Percentiles rank a stretch among this genome's conserved stretches.
These are phyloP conservation scores for Pseudochaenichthys georgianus DNA, from an alignment of 2,797 vertebrate genomes.

Conservation along the genomic window DNA sequence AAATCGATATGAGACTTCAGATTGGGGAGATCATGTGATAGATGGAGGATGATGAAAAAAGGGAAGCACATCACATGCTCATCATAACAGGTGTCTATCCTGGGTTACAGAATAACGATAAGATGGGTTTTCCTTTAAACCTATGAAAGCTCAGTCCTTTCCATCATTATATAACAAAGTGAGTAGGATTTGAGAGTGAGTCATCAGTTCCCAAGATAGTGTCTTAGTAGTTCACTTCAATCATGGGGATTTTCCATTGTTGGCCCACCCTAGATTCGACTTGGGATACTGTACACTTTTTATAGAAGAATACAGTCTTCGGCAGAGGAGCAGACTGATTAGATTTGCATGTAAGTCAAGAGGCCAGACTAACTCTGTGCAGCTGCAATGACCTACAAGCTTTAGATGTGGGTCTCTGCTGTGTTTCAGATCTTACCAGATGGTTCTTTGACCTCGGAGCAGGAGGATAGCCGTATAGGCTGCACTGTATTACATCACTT, in stretches of 20 bases:
- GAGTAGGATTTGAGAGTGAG: not conserved
- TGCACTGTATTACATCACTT: conserved; percentile 8
- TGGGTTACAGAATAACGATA: conserved; percentile 3
- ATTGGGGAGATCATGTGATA: conserved; percentile 37
- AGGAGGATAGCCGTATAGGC: conserved; percentile 7
- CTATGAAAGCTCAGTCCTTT: conserved; percentile 7
- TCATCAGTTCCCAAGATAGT: not conserved
- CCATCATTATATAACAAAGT: not conserved
- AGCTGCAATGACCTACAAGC: conserved; percentile 33
- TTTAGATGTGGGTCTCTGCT: conserved; percentile 54
- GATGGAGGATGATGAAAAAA: conserved; percentile 6
- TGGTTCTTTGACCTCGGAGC: conserved; percentile 45
- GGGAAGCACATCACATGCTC: not conserved
- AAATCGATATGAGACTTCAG: conserved; percentile 16
- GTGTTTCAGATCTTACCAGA: conserved; percentile 50
- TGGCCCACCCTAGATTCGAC: not conserved
- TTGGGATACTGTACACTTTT: not conserved
- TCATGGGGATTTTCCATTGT: not conserved
- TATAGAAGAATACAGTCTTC: conserved; percentile 9
- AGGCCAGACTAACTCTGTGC: conserved; percentile 12
- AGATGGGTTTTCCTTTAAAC: not conserved
- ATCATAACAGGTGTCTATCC: not conserved
- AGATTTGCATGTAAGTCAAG: conserved; percentile 41
- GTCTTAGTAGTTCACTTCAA: not conserved
- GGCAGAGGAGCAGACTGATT: conserved; percentile 52